Base-by-base conservation (phyloP, 2,113 vertebrate species). In the Ondatra zibethicus region DNA sequence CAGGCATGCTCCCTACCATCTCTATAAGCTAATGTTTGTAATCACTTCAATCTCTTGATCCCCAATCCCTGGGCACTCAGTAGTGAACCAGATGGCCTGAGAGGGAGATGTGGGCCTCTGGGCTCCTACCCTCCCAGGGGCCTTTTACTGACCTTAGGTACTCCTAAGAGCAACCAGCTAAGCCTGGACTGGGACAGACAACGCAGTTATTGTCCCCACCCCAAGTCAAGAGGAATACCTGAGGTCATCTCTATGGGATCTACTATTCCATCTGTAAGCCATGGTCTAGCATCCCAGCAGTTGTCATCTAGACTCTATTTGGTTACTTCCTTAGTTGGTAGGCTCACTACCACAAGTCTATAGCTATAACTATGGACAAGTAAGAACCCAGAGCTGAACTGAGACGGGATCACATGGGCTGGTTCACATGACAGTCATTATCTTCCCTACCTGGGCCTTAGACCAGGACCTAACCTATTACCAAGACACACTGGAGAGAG, bases 1-100 rank as follows among this genome's bases (percentile, higher is more conserved):
- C 88, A 76, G 94, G 98, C 97, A 94, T 81, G 95, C 98, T 98
- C 97, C 97, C 97, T 97, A 89, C 97, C 98, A 97, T 98, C 98
- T 98, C 97, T 97, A 97, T 7, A 86, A 97, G 98, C 98, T 98
- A 98, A 98, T 96, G 97, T 97, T 97, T 98, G 97, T 98, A 98
- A 96, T 98, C 98, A 98, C 97, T 88, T 70, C 98, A 98, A 97
- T 98, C 98, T 96, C 97, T 98, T 98, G 97, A 98, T 98, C 98
- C 97, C 96, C 98, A 98, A 98, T 98, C 98, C 98, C 97, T 97
- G 97, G 97, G 97, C 97, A 97, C 97, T 96, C 94, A 88, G 92
- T 96, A 96, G 95, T 97, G 96, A 63, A 97, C 98, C 98, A 98
- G 98, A 98, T 98, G 98, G 98, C 96, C 98, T 97, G 89, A 96